Conservation (phyloP, 2,113 vertebrate species). For the Anas platyrhynchos region DNA sequence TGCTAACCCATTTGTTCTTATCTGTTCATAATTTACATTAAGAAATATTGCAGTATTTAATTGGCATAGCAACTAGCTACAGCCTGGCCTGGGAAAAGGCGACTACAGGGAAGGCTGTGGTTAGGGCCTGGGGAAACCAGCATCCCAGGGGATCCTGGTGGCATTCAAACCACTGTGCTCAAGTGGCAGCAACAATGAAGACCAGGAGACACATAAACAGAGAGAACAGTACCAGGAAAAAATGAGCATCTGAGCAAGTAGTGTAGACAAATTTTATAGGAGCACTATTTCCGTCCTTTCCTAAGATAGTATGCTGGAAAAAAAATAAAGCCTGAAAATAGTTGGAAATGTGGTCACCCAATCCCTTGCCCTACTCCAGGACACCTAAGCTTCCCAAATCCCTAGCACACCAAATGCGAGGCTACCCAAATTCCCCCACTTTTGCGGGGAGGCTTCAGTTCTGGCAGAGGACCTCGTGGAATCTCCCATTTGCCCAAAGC, state of each 20-base stretch:
- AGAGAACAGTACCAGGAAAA: background rate
- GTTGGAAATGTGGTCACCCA: background rate
- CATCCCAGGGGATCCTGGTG: background rate
- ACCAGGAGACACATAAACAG: background rate
- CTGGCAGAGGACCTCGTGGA: background rate
- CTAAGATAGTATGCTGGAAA: background rate
- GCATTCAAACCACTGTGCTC: background rate
- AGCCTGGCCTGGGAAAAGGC: background rate
- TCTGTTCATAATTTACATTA: background rate
- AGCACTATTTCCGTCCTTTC: background rate
- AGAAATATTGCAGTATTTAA: background rate
- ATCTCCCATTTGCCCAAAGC: background rate
- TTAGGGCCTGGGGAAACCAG: background rate
- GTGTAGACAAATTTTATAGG: background rate
- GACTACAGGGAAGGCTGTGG: background rate
- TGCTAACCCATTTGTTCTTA: background rate
- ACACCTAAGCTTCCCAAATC: background rate
- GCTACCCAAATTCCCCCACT: background rate
- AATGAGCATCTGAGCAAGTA: background rate
- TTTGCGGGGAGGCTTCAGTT: background rate
- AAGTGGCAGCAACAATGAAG: background rate
- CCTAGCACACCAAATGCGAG: rapidly evolving
- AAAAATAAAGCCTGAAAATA: background rate
- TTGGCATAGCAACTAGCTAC: background rate
- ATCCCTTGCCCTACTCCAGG: background rate